Evolutionary conservation across 2,797 vertebrate genomes (phyloP), one percentile per base, ranked within the genome.

Genomic region (Columba guinea): DNA sequence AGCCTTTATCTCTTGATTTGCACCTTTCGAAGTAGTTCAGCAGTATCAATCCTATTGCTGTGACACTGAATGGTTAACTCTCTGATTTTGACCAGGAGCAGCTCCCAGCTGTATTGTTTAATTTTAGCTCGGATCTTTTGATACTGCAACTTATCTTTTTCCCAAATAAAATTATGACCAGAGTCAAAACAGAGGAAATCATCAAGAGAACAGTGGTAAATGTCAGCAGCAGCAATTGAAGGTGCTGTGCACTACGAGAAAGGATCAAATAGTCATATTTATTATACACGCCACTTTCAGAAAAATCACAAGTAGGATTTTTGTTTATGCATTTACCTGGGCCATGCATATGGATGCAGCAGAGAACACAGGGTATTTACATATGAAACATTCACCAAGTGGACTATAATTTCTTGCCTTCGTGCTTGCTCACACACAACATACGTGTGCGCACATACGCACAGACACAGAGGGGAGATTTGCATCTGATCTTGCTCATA

Each of bases 381-480:
- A 34, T 4, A 75, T 1, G 39, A 82, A 84, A 52, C 37, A n/a
- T 17, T 60, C 37, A 68, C n/a, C 39, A 52, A 73, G 51, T 30
- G 71, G 89, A 60, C 28, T 34, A 46, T 52, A 60, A 51, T 27
- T 69, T 62, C 44, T 52, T 78, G 39, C 39, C 48, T 51, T 87
- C 37, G 26, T 59, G 51, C 59, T 70, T 56, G n/a, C 46, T 87
- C 73, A 87, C 35, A 77, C 32, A 34, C 35, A 17, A 7, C 0
- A 0, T 30, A 9, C 0, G 0, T 13, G 56, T 34, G 28, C 5
- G n/a, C 30, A 39, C 58, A 46, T 27, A 49, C 11, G 74, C 14
- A 56, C 24, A 27, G 17, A 65, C 11, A 63, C 5, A 75, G 4
- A 63, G 22, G 12, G 10, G 24, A 90, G 49, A 76, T 71, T 32